Evolutionary conservation across 2,797 vertebrate genomes (phyloP), one percentile per base, ranked within the genome.

Genomic region (Falco naumanni): DNA sequence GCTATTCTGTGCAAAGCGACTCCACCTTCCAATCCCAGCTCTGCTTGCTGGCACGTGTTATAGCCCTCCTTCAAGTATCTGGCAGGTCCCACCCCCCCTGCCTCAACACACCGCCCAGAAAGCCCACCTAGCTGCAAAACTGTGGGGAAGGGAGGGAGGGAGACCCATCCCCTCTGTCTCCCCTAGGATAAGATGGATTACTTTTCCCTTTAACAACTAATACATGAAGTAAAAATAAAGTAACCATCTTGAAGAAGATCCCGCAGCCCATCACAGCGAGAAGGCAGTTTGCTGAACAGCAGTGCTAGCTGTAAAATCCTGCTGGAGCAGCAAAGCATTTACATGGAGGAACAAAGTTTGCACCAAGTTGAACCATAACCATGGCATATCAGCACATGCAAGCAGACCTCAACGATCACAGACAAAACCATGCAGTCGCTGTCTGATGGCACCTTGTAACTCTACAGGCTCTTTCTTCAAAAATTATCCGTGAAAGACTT

Each of bases 211-310:
- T 56, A 25, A 64, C 9, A 41, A 24, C 10, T 25, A n/a, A 17
- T 28, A 63, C 13, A 71, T 3, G 1, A 83, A 78, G 24, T n/a
- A 66, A 88, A 90, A 81, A 26, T 17, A 28, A 81, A 90, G 47
- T 6, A 76, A 64, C 6, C 3, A 5, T 13, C 12, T 31, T 20
- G 39, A 50, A 87, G 37, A 70, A 80, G 43, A 74, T 25, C 31
- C 60, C 1, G 0, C 0, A 2, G 79, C 33, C 50, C 0, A 1
- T 16, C 6, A 26, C 37, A n/a, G 69, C 0, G 0, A 70, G 37
- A 56, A 85, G 39, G 66, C 17, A 39, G 31, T 17, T 56, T 20
- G 41, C 48, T 5, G 21, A 63, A 70, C 0, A 1, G 53, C 74
- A 83, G 61, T 0, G 0, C 11, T 39, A 48, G 48, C 13, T 75